Evolutionary conservation across 2,113 vertebrate species (phyloP), one percentile per base, ranked within the genome.

Genomic region (Protobothrops mucrosquamatus): DNA sequence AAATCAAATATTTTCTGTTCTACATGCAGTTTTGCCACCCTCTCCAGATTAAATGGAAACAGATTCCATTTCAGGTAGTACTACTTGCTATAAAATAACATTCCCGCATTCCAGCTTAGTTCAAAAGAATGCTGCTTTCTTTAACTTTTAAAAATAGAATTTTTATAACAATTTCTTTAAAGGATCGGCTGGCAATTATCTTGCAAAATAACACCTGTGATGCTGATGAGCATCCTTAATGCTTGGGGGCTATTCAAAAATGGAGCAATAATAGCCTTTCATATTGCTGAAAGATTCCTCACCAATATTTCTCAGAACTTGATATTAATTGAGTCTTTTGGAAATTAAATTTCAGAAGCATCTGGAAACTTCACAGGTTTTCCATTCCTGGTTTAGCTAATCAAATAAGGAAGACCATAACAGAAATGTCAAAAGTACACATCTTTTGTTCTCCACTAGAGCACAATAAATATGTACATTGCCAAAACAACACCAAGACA

Each of bases 401-500:
- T 85, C 74, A 54, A 90, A 15, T 85, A 86, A 90, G 85, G 90
- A 89, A 94, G 34, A 88, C 51, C 1, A 0, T 20, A 29, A 92
- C 59, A 93, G 34, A 93, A 18, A 6, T 89, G 22, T 24, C 26
- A n/a, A 69, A 90, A 51, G 8, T 74, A 90, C 23, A 56, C 81
- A 92, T 48, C 51, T n/a, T 74, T 14, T 87, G 3, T 51, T 55
- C 81, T 92, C 88, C 86, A 92, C 87, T 94, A 91, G 5, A 23
- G 81, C 94, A 92, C 87, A 34, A 39, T 64, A 59, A 94, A 92
- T 56, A 6, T 29, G 91, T 93, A 51, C 12, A 3, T 93, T 91
- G 54, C 87, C 93, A 96, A 96, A 81, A 94, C 57, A 97, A 85
- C 94, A 97, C 93, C 23, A 95, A 54, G 81, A 94, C 94, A 95